A percentile compares a stretch with the other conserved stretches of the same genome.
These are phyloP conservation scores for Characodon lateralis DNA, from an alignment of 2,797 vertebrate species.

Conservation along the genomic window DNA sequence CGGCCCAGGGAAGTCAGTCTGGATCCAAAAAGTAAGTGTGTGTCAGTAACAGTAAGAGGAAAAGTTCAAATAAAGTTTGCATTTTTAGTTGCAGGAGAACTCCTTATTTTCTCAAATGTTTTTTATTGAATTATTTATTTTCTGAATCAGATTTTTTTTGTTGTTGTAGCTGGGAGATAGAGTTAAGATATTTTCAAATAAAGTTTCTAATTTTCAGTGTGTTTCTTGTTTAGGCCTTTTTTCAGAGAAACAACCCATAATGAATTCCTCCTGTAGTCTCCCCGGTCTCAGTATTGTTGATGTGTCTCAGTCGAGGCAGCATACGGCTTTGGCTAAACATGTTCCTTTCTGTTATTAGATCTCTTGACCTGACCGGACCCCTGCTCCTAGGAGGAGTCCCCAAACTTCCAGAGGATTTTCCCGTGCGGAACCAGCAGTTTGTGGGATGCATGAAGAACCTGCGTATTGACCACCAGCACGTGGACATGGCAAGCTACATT, in stretches of 20 bases:
- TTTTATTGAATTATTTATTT: not conserved
- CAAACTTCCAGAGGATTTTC: slow-evolving; percentile 91
- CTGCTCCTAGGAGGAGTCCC: slow-evolving; percentile 92
- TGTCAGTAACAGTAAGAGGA: not conserved
- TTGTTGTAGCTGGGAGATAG: slow-evolving; percentile 3
- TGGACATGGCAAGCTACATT: slow-evolving; percentile 93
- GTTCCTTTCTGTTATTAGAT: slow-evolving; percentile 75
- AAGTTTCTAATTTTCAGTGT: slow-evolving; percentile 41
- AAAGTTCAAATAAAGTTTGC: not conserved
- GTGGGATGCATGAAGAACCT: slow-evolving; percentile 94
- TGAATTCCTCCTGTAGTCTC: slow-evolving; percentile 56
- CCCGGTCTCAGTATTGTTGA: slow-evolving; percentile 18
- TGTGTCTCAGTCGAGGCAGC: slow-evolving; percentile 12
- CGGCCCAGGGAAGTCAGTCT: slow-evolving; percentile 90
- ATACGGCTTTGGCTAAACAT: slow-evolving; percentile 7
- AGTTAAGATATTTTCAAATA: slow-evolving; percentile 43
- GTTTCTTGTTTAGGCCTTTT: not conserved
- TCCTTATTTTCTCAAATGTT: not conserved
- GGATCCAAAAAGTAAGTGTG: slow-evolving; percentile 92
- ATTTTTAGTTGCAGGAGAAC: not conserved
- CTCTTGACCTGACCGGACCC: slow-evolving; percentile 92
- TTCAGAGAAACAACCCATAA: slow-evolving; percentile 18
- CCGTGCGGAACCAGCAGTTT: slow-evolving; percentile 88
- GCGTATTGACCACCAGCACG: slow-evolving; percentile 85
- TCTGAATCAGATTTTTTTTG: not conserved